Evolutionary conservation across 2,888 invertebrate species (phyloP).

Genomic region (Tyria jacobaeae): DNA sequence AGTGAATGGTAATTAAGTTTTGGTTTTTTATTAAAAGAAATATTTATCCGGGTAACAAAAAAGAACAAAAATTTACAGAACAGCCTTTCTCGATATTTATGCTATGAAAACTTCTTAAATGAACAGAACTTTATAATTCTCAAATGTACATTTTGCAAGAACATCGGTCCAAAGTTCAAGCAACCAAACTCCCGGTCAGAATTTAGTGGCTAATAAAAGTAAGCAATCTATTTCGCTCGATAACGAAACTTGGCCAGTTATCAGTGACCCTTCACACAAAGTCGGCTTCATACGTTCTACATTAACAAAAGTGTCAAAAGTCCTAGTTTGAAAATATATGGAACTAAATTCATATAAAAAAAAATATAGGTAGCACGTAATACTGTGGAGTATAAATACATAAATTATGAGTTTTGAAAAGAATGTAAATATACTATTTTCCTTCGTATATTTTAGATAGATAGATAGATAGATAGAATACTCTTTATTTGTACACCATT

Average conservation of each 20-base stretch:
- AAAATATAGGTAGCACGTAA: too few relatives aligned
- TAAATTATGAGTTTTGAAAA: too few relatives aligned
- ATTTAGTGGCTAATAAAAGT: constrained; percentile 18
- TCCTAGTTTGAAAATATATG: constrained; percentile 27
- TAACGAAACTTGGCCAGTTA: constrained; percentile 5
- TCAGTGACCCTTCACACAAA: constrained; percentile 11
- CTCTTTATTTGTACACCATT: too few relatives aligned
- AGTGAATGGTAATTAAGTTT: too few relatives aligned
- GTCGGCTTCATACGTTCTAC: constrained; percentile 13
- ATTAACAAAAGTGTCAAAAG: constrained; percentile 24
- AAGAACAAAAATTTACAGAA: too few relatives aligned
- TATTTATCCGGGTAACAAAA: too few relatives aligned
- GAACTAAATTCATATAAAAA: neutral
- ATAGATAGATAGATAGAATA: too few relatives aligned
- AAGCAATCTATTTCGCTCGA: constrained; percentile 10
- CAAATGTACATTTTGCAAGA: constrained; percentile 5
- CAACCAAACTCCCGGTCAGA: constrained; percentile 3
- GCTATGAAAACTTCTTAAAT: neutral
- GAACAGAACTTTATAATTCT: neutral
- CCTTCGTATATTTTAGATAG: too few relatives aligned
- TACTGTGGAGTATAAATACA: too few relatives aligned
- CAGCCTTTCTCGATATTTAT: too few relatives aligned
- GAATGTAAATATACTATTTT: too few relatives aligned
- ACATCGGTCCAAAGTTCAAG: constrained; percentile 4
- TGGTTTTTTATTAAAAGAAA: too few relatives aligned